Percentiles rank a stretch among this genome's conserved stretches.
phyloP scores from a whole-genome alignment of 2,888 invertebrate species.

The Blastobasis lacticolella region DNA sequence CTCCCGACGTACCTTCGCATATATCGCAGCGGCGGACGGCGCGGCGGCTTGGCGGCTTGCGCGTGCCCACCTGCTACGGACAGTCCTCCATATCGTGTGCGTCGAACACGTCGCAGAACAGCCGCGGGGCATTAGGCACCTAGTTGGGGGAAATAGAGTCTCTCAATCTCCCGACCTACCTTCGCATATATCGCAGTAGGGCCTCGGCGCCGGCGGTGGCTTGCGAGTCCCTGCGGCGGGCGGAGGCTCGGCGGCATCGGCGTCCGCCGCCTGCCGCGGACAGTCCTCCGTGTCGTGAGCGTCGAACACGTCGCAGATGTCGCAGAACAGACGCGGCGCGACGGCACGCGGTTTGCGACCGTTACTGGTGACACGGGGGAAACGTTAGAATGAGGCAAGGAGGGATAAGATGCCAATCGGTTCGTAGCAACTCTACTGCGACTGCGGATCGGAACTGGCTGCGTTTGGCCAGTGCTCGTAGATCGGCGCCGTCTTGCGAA shows the following conservation, averaged over 20 bases:
- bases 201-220: conserved; percentile 70
- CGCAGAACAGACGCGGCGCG: conserved; percentile 93
- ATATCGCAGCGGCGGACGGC: conserved; percentile 84
- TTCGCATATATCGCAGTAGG: conserved; percentile 96
- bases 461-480: too few species aligned
- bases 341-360: conserved; percentile 64
- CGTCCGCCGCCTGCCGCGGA: conserved; percentile 83
- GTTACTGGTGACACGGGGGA: conserved; percentile 39
- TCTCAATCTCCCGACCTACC: conserved; percentile 69
- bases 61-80: conserved; percentile 82
- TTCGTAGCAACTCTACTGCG: too few species aligned
- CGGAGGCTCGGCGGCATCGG: conserved; percentile 51
- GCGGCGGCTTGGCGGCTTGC: conserved; percentile 27
- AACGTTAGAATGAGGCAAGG: too few species aligned
- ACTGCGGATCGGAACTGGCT: too few species aligned
- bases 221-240: conserved; percentile 22
- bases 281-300: conserved; percentile 98
- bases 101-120: conserved; percentile 97
- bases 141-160: too few species aligned
- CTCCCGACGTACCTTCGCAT: conserved; percentile 83
- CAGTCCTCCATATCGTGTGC: conserved; percentile 98
- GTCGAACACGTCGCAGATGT: conserved; percentile 98
- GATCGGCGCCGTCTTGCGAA: too few species aligned
- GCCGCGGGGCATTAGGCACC: conserved; percentile 67
- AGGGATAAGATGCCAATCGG: too few species aligned